Percentiles rank a stretch among this genome's conserved stretches.
These are phyloP conservation scores for Neomonachus schauinslandi DNA, from an alignment of 2,113 vertebrate genomes.

Conservation along the genomic window DNA sequence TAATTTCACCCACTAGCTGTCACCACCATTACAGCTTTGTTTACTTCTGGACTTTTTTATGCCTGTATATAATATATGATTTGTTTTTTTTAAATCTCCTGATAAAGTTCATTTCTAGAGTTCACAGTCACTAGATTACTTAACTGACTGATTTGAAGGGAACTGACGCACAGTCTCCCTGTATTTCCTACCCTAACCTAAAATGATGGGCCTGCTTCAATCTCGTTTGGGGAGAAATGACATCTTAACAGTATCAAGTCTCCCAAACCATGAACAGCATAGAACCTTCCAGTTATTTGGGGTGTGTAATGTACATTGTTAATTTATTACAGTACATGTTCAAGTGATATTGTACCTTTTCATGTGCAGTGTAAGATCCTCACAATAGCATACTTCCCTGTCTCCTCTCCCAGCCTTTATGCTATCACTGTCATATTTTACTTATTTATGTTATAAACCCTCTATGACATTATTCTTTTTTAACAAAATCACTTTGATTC, in stretches of 20 bases:
- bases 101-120: neutral
- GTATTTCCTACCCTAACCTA: neutral
- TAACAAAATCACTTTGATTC: neutral
- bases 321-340: neutral
- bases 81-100: neutral
- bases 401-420: neutral
- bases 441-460: neutral
- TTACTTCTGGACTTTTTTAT: neutral
- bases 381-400: neutral
- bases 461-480: neutral
- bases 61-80: neutral
- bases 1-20: neutral
- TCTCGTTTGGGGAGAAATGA: neutral
- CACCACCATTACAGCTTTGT: neutral
- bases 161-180: neutral
- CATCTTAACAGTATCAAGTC: neutral
- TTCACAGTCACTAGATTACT: neutral
- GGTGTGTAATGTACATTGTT: neutral
- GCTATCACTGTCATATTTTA: neutral
- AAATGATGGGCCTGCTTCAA: neutral
- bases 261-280: neutral
- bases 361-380: neutral
- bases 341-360: neutral
- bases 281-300: neutral
- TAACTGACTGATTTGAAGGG: neutral